phyloP scores from a whole-genome alignment of 2,888 invertebrate species.

The Ceriagrion tenellum region DNA sequence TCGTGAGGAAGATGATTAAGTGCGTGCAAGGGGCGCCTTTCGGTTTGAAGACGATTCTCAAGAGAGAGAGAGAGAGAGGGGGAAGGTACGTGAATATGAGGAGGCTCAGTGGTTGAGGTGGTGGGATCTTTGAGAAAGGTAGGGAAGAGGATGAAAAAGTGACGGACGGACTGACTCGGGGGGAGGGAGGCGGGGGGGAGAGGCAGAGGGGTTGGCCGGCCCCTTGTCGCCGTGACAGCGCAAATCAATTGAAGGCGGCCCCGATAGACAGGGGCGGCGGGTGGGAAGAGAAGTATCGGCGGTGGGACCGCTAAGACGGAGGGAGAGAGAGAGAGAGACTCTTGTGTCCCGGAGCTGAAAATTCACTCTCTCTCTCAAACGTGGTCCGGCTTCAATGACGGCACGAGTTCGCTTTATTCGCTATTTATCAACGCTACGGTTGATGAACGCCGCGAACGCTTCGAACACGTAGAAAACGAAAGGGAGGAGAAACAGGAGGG shows the following conservation, averaged over 20 bases:
- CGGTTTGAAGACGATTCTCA: neutral
- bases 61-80: neutral
- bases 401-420: slow-evolving; percentile 39
- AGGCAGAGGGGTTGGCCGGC: neutral
- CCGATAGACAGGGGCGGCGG: neutral
- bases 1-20: slow-evolving; percentile 14
- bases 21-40: slow-evolving; percentile 27
- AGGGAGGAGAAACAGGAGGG: too few species aligned
- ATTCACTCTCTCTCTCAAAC: slow-evolving; percentile 5
- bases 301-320: neutral
- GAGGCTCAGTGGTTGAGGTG: neutral
- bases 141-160: neutral
- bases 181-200: neutral
- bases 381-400: slow-evolving; percentile 1
- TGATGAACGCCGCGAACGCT: neutral
- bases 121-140: neutral
- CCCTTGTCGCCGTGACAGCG: slow-evolving; percentile 47
- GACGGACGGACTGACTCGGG: neutral
- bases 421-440: slow-evolving; percentile 39
- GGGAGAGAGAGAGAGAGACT: neutral
- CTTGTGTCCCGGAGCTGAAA: neutral
- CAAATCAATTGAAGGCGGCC: slow-evolving; percentile 64
- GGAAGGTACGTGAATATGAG: neutral
- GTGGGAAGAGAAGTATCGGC: too few species aligned
- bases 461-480: neutral